Percentiles rank a stretch among this genome's conserved stretches.
phyloP scores from a whole-genome alignment of 1,140 invertebrate species.

The Contarinia nasturtii region DNA sequence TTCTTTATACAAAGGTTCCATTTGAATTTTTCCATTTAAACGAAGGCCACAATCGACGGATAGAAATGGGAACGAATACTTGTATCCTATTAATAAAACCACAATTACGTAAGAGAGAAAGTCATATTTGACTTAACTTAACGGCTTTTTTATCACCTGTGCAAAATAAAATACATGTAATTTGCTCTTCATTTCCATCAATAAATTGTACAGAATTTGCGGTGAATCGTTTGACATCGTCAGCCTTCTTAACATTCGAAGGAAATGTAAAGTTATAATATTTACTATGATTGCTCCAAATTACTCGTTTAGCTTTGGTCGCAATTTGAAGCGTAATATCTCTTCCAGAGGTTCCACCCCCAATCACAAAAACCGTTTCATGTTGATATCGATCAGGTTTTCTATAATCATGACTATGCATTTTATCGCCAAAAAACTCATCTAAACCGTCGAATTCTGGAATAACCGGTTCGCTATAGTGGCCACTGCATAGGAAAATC shows the following conservation, averaged over 20 bases:
- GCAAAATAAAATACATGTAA: slow-evolving; percentile 58
- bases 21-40: slow-evolving; percentile 56
- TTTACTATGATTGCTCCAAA: slow-evolving; percentile 43
- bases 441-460: slow-evolving; percentile 38
- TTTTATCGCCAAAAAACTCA: slow-evolving; percentile 40
- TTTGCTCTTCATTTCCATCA: slow-evolving; percentile 35
- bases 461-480: slow-evolving; percentile 48
- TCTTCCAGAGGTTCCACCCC: slow-evolving; percentile 78
- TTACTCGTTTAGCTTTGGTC: slow-evolving; percentile 36
- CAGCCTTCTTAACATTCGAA: slow-evolving; percentile 40
- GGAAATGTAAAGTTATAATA: slow-evolving; percentile 40
- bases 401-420: slow-evolving; percentile 80
- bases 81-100: no score
- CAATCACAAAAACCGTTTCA: slow-evolving; percentile 49
- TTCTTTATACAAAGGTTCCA: slow-evolving; percentile 74
- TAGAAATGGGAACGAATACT: slow-evolving; percentile 65
- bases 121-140: no score
- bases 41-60: slow-evolving; percentile 39
- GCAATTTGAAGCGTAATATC: slow-evolving; percentile 67
- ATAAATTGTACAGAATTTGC: slow-evolving; percentile 32
- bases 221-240: slow-evolving; percentile 33
- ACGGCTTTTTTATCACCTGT: no score
- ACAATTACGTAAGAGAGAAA: no score
- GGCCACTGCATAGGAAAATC: slow-evolving; percentile 71
- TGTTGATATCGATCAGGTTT: slow-evolving; percentile 41